Percentiles rank a stretch among this genome's conserved stretches.
Conservation (phyloP, 1,140 invertebrate genomes). For the Neodiprion pinetum region DNA sequence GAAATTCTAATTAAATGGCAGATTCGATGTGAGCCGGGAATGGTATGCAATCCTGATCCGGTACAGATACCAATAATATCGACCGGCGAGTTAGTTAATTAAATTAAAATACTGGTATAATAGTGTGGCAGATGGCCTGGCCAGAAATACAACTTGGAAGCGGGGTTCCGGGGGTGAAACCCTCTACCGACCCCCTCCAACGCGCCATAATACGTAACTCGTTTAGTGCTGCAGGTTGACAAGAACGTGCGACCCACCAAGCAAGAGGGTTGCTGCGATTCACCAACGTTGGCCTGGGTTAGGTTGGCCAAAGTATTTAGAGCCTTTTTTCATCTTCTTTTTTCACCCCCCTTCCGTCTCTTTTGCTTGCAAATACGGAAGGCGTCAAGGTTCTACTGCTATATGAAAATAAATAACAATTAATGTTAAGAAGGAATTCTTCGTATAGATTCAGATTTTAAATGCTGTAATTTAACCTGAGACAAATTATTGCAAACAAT, state of each 20-base stretch:
- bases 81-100: constrained; percentile 60
- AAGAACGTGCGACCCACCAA: constrained; percentile 34
- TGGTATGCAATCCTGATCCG: constrained; percentile 59
- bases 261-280: constrained; percentile 35
- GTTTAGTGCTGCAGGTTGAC: constrained; percentile 59
- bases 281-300: constrained; percentile 31
- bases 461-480: too few relatives aligned
- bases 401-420: too few relatives aligned
- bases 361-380: too few relatives aligned
- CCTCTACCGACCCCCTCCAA: constrained; percentile 28
- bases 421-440: too few relatives aligned
- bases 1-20: constrained; percentile 62
- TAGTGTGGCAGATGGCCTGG: constrained; percentile 58
- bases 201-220: constrained; percentile 56
- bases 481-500: too few relatives aligned
- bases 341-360: background rate
- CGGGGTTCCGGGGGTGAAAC: constrained; percentile 22
- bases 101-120: constrained; percentile 63
- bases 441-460: too few relatives aligned
- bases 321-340: constrained; percentile 29
- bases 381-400: too few relatives aligned
- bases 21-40: constrained; percentile 43
- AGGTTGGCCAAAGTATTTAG: constrained; percentile 52
- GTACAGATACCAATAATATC: constrained; percentile 59
- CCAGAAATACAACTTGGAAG: constrained; percentile 56